A percentile compares a stretch with the other conserved stretches of the same genome.
phyloP scores from a whole-genome alignment of 2,113 vertebrate species.

The Heloderma charlesbogerti region DNA sequence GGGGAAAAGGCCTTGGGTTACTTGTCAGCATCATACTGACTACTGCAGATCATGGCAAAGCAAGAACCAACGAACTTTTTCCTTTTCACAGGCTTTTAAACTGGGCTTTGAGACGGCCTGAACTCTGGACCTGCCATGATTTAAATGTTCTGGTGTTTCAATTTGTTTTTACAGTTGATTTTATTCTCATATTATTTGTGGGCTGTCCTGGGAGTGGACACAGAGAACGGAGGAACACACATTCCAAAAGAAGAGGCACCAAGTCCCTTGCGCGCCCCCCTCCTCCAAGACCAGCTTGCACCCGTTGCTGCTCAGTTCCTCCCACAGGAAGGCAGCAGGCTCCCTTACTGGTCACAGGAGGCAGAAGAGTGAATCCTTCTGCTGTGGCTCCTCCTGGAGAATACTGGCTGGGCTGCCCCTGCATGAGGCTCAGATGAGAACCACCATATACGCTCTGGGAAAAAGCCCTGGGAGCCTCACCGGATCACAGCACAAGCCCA shows the following conservation, averaged over 20 bases:
- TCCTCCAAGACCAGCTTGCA: background rate
- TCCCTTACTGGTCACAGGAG: background rate
- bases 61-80: background rate
- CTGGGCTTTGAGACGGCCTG: background rate
- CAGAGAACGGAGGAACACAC: too few species aligned
- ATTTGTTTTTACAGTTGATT: background rate
- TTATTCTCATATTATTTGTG: background rate
- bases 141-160: too few species aligned
- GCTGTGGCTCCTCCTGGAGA: background rate
- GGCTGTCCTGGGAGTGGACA: background rate
- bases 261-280: too few species aligned
- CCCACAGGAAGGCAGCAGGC: too few species aligned
- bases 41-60: rapidly evolving
- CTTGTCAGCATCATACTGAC: rapidly evolving
- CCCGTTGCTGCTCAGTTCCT: too few species aligned
- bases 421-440: background rate
- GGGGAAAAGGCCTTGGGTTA: background rate
- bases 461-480: too few species aligned
- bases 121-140: too few species aligned
- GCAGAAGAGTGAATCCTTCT: background rate
- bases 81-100: background rate
- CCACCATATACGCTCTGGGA: too few species aligned
- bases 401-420: too few species aligned
- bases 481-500: background rate
- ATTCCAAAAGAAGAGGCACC: too few species aligned